Conservation (phyloP, 2,888 invertebrate genomes). For the Conomelus anceps region DNA sequence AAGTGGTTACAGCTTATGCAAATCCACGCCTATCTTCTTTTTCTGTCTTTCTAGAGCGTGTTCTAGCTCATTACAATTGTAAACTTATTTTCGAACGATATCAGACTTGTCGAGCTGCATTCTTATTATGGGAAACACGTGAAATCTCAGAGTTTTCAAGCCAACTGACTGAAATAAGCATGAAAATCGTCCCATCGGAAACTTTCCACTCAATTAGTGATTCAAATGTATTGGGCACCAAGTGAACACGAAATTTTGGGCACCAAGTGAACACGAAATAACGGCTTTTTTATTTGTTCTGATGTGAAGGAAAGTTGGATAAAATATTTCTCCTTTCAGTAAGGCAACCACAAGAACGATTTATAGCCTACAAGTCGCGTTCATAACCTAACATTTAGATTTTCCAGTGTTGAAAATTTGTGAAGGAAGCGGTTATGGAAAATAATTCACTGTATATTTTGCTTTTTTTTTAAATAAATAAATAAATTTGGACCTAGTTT, state of each 20-base stretch:
- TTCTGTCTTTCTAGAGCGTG: background rate
- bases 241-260: background rate
- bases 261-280: no score
- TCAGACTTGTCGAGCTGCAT: background rate
- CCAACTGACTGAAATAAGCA: background rate
- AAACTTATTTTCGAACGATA: background rate
- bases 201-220: background rate
- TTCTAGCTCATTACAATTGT: slow-evolving; percentile 9
- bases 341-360: no score
- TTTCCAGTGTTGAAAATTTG: no score
- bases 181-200: background rate
- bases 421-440: no score
- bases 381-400: no score
- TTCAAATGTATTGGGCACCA: background rate
- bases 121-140: background rate
- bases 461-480: no score
- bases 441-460: no score
- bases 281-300: no score
- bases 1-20: background rate
- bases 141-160: background rate
- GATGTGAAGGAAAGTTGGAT: no score
- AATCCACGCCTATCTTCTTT: background rate
- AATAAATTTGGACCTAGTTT: no score
- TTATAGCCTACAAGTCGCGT: no score
- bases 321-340: no score